Evolutionary conservation across 2,113 vertebrate species (phyloP), one percentile per base, ranked within the genome.

Genomic region (Andinoacara biseriatus): DNA sequence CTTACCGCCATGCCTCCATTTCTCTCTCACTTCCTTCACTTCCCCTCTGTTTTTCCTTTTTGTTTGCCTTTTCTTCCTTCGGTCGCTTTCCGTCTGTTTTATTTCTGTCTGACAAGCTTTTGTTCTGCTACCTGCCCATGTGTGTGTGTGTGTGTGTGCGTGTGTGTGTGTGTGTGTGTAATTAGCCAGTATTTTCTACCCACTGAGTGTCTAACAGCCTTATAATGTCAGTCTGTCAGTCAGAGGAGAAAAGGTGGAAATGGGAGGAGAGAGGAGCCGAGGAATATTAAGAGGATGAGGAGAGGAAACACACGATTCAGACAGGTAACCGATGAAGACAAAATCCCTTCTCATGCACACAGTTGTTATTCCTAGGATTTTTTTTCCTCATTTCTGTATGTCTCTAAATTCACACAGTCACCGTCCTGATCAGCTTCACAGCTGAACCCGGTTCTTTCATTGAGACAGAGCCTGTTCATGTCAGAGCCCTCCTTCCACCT

Each of bases 211-310:
- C 80, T 87, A 86, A 89, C 74, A 29, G 80, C 83, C 82, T 86
- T 60, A 74, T 84, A 86, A 84, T 89, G 87, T 91, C 83, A 83
- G 74, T 74, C 35, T 85, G 87, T 88, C 86, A 85, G 76, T 82
- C 81, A 84, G 9, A 20, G 24, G 33, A 26, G 26, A 59, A 59
- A 59, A 59, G 58, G 26, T 59, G 58, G 58, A 59, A 59, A 29
- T 31, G 24, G 58, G 58, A 14, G 10, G 40, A 26, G 65, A 46
- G 54, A 15, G 24, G 8, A 3, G 10, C 7, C 5, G 22, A 62
- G 29, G 63, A 24, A 6, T 14, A 58, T 15, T 54, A 52, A 15
- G 13, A 46, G 24, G 7, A 29, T 13, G 24, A 29, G 2, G 56
- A 76, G 33, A 76, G 38, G 24, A 59, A 59, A 29, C 43, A 49